Conservation (phyloP, 1,140 invertebrate genomes). For the Tachypleus tridentatus region DNA sequence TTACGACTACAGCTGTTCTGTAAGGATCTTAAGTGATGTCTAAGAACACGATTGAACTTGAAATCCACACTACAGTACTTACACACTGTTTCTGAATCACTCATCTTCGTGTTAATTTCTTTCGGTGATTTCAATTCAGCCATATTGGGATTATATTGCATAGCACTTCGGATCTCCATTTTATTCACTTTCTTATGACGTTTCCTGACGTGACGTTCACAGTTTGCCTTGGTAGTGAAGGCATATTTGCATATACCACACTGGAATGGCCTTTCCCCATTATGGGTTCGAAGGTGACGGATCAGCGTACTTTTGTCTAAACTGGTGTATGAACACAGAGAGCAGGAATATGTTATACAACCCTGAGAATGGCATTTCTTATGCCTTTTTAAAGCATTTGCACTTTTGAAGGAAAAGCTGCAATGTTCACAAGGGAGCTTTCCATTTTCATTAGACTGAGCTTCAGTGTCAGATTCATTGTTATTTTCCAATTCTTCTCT, state of each 20-base stretch:
- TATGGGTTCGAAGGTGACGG: slow-evolving; percentile 82
- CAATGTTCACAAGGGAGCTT: slow-evolving; percentile 15
- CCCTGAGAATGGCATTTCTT: slow-evolving; percentile 46
- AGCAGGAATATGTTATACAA: slow-evolving; percentile 59
- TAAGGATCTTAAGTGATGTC: slow-evolving; percentile 34
- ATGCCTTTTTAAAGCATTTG: slow-evolving; percentile 65
- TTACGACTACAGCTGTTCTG: slow-evolving; percentile 33
- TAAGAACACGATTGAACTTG: slow-evolving; percentile 34
- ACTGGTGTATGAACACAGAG: slow-evolving; percentile 78
- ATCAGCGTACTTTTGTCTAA: slow-evolving; percentile 78
- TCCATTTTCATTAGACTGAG: not conserved
- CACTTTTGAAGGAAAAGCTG: slow-evolving; percentile 13
- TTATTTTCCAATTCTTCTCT: no score
- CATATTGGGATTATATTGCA: slow-evolving; percentile 22
- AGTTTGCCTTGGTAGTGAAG: slow-evolving; percentile 89
- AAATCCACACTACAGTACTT: slow-evolving; percentile 38
- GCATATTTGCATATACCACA: slow-evolving; percentile 86
- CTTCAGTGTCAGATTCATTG: not conserved
- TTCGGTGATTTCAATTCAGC: not conserved
- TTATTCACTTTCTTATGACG: slow-evolving; percentile 67
- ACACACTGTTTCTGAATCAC: slow-evolving; percentile 32
- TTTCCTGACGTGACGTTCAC: slow-evolving; percentile 51
- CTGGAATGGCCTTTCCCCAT: slow-evolving; percentile 86
- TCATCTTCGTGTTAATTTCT: not conserved
- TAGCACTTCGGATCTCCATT: slow-evolving; percentile 17